Evolutionary conservation across 2,113 vertebrate genomes (phyloP).

Genomic region (Festucalex cinctus): DNA sequence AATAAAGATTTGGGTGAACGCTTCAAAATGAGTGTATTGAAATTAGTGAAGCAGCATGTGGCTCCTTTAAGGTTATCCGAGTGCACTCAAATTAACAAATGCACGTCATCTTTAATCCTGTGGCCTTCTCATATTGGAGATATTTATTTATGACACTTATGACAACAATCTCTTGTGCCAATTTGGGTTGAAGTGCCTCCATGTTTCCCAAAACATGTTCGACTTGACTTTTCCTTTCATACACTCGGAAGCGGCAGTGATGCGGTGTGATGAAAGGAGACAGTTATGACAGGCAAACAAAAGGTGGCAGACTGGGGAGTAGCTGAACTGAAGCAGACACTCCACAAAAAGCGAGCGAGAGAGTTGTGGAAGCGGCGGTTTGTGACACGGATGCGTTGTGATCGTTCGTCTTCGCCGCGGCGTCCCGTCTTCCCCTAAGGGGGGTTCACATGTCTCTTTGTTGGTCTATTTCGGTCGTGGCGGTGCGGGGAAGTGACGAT

Average conservation of each 20-base stretch:
- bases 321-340: conserved; percentile 1
- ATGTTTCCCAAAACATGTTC: background rate
- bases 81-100: background rate
- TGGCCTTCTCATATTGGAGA: background rate
- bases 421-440: conserved; percentile 17
- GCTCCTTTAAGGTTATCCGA: background rate
- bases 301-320: conserved; percentile 17
- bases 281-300: conserved; percentile 25
- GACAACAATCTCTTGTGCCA: background rate
- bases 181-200: background rate
- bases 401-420: conserved; percentile 39
- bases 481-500: conserved; percentile 6
- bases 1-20: background rate
- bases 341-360: background rate
- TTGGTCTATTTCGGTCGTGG: conserved; percentile 40
- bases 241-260: background rate
- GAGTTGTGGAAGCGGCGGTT: conserved; percentile 8
- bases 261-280: conserved; percentile 4
- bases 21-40: background rate
- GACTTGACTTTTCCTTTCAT: background rate
- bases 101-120: background rate
- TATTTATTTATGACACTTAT: background rate
- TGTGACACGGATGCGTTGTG: conserved; percentile 43
- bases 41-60: background rate
- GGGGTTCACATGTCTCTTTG: conserved; percentile 32